phyloP scores from a whole-genome alignment of 2,113 vertebrate genomes.

The Poecile atricapillus region DNA sequence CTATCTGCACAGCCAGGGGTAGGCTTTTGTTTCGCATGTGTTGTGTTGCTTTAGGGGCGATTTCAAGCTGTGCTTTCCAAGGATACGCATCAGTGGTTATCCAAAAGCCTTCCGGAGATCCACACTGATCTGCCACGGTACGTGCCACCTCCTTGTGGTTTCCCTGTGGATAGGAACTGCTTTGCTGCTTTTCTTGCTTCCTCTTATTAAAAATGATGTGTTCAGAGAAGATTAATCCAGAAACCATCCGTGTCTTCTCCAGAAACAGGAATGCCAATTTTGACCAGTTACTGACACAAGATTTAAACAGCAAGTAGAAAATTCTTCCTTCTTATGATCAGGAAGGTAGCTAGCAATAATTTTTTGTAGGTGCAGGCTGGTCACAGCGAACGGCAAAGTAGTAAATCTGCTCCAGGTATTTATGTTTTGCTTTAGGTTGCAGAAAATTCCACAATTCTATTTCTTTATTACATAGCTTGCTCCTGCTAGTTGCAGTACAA shows the following conservation, averaged over 20 bases:
- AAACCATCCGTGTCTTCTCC: not conserved
- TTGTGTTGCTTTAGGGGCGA: not conserved
- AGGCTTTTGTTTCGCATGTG: fast-evolving
- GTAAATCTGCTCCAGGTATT: not conserved
- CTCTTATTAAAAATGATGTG: not conserved
- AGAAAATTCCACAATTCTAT: not conserved
- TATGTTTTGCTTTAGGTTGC: not conserved
- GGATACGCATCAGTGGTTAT: fast-evolving
- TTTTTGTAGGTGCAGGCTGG: not conserved
- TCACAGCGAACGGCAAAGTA: not conserved
- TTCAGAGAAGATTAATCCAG: not conserved
- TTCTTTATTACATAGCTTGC: not conserved
- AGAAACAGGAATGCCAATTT: not conserved
- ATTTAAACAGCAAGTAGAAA: not conserved
- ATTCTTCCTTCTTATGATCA: not conserved
- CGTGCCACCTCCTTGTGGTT: not conserved
- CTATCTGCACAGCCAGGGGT: fast-evolving
- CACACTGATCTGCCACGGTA: no score
- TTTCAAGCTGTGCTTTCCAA: not conserved
- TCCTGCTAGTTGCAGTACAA: not conserved
- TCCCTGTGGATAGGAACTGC: not conserved
- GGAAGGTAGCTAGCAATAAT: not conserved
- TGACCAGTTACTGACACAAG: not conserved
- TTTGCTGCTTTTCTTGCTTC: not conserved
- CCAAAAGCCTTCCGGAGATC: not conserved